Base-by-base conservation (phyloP, 2,797 vertebrate genomes). In the Lophius americanus region DNA sequence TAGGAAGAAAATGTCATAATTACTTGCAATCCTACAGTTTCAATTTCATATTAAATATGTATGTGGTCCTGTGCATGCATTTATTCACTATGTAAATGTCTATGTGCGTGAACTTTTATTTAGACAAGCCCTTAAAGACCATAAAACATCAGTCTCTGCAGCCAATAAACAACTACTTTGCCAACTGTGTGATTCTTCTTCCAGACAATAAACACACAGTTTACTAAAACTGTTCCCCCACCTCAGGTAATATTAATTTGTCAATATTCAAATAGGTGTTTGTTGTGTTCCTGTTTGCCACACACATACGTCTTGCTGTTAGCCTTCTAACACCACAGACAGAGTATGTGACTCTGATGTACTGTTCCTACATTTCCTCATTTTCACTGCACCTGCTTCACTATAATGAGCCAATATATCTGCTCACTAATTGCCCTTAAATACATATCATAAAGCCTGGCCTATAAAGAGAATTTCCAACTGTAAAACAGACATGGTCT, bases 321-420 rank as follows among this genome's bases (percentile, higher is more conserved):
- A 57, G 56, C 67, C 75, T 85, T 87, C 81, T 82, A 82, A 88
- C 67, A 46, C 55, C 51, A 60, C 58, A 60, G 62, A 79, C 70
- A 73, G 71, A 76, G 75, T 84, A 72, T 71, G 74, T 82, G 81
- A 88, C 85, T 82, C 81, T 81, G 57, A 80, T 87, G 84, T 85
- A 76, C 72, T 60, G 42, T 88, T 91, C 89, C 82, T 88, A 89
- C 88, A 88, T 92, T 85, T 82, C 70, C 76, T 78, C 83, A 73
- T 91, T 92, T 86, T 80, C 84, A 66, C 91, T 91, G 91, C 94
- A 94, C 94, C 94, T 95, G 94, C 88, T 89, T 82, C 74, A 68
- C 84, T 64, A 79, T 94, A 95, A 95, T 94, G 92, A 94, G 92
- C 89, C 92, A 91, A 93, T 95, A 94, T 94, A 94, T 94, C 91